Conservation (phyloP, 2,797 vertebrate genomes). For the Glyptemys insculpta region DNA sequence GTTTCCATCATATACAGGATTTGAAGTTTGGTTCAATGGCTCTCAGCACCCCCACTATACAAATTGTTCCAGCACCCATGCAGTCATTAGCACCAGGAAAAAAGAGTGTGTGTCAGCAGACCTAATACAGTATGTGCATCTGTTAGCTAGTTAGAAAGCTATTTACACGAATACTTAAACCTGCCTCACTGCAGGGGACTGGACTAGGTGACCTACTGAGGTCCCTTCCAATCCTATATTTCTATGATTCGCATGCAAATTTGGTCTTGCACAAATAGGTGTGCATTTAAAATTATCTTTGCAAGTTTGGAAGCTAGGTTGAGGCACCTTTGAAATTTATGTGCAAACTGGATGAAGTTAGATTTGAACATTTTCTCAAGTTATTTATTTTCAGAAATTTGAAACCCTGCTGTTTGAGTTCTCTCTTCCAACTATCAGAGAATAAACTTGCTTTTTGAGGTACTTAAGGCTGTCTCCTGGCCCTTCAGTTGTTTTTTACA, state of each 20-base stretch:
- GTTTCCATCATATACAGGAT: too few species aligned
- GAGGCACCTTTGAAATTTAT: background rate
- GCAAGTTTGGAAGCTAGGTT: background rate
- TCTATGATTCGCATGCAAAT: background rate
- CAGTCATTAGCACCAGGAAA: background rate
- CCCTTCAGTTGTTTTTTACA: background rate
- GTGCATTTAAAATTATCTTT: background rate
- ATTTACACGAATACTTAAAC: background rate
- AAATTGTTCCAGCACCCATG: too few species aligned
- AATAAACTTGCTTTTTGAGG: background rate
- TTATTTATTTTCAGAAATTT: background rate
- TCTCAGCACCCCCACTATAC: too few species aligned
- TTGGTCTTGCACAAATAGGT: background rate
- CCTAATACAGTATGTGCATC: background rate
- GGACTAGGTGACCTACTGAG: background rate
- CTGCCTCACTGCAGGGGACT: background rate
- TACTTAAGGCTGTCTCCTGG: background rate
- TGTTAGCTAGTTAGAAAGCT: background rate
- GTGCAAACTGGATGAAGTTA: background rate
- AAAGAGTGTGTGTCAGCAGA: background rate
- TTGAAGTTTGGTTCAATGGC: too few species aligned
- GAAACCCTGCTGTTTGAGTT: slow-evolving; percentile 29
- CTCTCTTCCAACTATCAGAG: background rate
- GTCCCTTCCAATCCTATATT: background rate
- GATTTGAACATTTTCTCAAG: background rate